Conservation (phyloP, 2,888 invertebrate genomes). For the Papilio elwesi region DNA sequence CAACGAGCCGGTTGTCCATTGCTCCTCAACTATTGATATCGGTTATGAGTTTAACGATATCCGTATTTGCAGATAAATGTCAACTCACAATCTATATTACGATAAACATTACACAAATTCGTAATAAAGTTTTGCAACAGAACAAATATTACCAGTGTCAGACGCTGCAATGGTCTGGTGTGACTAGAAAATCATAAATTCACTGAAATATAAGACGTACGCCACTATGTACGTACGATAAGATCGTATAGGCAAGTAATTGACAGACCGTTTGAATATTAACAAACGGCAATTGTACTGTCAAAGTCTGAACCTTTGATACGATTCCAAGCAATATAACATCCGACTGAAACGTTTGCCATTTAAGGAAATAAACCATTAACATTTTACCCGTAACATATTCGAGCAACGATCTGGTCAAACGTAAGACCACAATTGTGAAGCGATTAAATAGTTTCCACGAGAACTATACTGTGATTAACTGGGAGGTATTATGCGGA, state of each 20-base stretch:
- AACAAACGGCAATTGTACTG: conserved; percentile 63
- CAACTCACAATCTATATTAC: too few relatives aligned
- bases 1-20: too few relatives aligned
- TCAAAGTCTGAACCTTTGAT: conserved; percentile 48
- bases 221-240: conserved; percentile 43
- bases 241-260: conserved; percentile 52
- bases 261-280: conserved; percentile 65
- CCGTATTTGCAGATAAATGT: too few relatives aligned
- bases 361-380: conserved; percentile 71
- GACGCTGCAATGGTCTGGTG: neutral
- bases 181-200: conserved; percentile 25
- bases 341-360: conserved; percentile 31
- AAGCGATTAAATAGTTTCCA: conserved; percentile 58
- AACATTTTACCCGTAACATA: conserved; percentile 68
- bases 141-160: neutral
- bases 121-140: neutral
- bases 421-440: conserved; percentile 61
- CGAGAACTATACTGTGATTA: conserved; percentile 40
- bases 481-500: conserved; percentile 39
- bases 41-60: too few relatives aligned
- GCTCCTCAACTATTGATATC: too few relatives aligned
- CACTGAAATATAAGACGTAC: conserved; percentile 23
- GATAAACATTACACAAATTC: too few relatives aligned
- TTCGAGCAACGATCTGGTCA: conserved; percentile 56
- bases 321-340: conserved; percentile 34